Evolutionary conservation across 2,113 vertebrate genomes (phyloP).

Genomic region (Mesocricetus auratus): DNA sequence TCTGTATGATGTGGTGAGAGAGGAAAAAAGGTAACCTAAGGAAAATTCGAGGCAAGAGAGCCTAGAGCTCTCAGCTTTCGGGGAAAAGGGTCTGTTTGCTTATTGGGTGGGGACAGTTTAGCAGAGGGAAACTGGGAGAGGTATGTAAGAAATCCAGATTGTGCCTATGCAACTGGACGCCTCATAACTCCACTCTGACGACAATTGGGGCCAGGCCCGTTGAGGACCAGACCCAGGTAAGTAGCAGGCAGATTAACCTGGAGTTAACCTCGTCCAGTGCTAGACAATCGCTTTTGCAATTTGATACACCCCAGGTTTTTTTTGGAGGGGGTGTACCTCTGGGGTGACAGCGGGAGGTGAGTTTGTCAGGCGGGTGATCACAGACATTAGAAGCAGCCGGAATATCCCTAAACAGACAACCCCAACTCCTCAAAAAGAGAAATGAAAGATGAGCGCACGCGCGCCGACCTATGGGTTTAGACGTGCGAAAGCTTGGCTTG

Average conservation of each 20-base stretch:
- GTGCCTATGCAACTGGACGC: constrained; percentile 1
- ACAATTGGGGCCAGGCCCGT: neutral
- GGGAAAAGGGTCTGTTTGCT: constrained; percentile 74
- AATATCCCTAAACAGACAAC: neutral
- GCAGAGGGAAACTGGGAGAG: constrained; percentile 44
- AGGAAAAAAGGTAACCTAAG: constrained; percentile 46
- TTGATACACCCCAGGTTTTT: constrained; percentile 57
- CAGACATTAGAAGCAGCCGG: neutral
- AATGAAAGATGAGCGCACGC: constrained; percentile 30
- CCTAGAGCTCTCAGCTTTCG: constrained; percentile 54
- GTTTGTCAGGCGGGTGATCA: neutral
- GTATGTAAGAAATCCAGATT: neutral
- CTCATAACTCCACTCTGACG: neutral
- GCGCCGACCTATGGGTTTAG: constrained; percentile 13
- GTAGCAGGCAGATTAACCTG: constrained; percentile 78
- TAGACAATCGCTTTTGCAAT: constrained; percentile 69
- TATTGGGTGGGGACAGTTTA: constrained; percentile 50
- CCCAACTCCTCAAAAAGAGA: neutral
- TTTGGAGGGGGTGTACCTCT: neutral
- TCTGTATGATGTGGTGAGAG: constrained; percentile 62
- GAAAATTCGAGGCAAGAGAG: constrained; percentile 60
- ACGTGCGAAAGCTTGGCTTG: constrained; percentile 76
- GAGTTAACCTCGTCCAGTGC: constrained; percentile 79
- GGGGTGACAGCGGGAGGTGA: constrained; percentile 9
- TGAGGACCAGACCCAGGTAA: constrained; percentile 61